Conservation (phyloP, 2,797 vertebrate genomes). For the Tauraco hartlaubi region DNA sequence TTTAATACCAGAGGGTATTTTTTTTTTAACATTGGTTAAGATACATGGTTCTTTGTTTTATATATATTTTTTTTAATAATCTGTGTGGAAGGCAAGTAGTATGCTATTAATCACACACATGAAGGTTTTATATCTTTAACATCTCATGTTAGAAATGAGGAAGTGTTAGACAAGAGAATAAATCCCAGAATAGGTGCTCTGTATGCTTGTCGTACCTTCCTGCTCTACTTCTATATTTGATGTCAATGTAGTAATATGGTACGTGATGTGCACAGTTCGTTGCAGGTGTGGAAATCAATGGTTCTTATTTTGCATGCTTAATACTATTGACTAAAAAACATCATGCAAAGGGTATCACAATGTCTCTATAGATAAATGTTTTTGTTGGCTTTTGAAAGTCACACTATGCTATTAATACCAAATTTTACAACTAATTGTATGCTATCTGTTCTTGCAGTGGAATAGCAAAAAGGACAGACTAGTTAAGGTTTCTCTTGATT, state of each 20-base stretch:
- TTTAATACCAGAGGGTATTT: background rate
- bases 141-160: background rate
- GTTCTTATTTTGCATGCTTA: background rate
- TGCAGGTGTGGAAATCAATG: background rate
- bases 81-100: background rate
- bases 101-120: background rate
- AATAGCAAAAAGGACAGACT: background rate
- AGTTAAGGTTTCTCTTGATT: background rate
- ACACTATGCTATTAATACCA: background rate
- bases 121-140: background rate
- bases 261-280: background rate
- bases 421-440: background rate
- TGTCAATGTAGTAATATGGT: background rate
- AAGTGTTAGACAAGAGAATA: background rate
- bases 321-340: background rate
- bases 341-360: background rate
- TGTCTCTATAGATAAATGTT: accelerated
- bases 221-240: background rate
- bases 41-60: background rate
- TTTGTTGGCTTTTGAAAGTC: background rate
- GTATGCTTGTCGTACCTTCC: background rate
- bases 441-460: background rate
- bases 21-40: background rate
- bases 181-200: background rate
- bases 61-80: background rate